phyloP scores from a whole-genome alignment of 2,888 invertebrate genomes.

The Temnothorax ravouxi region DNA sequence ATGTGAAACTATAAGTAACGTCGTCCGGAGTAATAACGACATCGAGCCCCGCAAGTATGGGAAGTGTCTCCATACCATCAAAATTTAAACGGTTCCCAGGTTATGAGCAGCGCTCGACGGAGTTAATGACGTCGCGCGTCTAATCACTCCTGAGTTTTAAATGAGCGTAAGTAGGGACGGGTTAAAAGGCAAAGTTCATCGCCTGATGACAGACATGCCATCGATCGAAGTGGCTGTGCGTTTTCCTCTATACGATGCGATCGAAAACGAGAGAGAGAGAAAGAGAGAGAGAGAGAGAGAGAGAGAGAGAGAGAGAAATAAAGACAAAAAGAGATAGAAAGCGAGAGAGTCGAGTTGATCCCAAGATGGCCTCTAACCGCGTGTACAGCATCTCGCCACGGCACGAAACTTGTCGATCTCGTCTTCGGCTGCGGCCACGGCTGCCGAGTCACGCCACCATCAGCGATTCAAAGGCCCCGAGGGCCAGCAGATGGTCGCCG shows the following conservation, averaged over 20 bases:
- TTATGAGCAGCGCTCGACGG: slow-evolving; percentile 40
- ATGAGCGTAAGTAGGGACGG: slow-evolving; percentile 34
- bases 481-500: slow-evolving; percentile 85
- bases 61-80: slow-evolving; percentile 19
- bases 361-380: slow-evolving; percentile 34
- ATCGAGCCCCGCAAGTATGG: slow-evolving; percentile 30
- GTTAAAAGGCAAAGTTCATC: slow-evolving; percentile 55
- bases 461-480: slow-evolving; percentile 84
- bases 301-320: background rate
- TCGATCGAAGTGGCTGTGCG: slow-evolving; percentile 36
- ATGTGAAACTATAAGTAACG: slow-evolving; percentile 11
- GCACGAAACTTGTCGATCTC: slow-evolving; percentile 53
- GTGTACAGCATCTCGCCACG: slow-evolving; percentile 26
- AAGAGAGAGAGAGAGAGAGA: too few species aligned
- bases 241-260: slow-evolving; percentile 13
- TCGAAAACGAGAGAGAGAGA: background rate
- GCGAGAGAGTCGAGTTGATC: background rate
- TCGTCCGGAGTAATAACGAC: slow-evolving; percentile 22
- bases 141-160: slow-evolving; percentile 53
- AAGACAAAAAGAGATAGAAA: background rate
- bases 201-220: slow-evolving; percentile 38
- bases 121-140: slow-evolving; percentile 54
- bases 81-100: slow-evolving; percentile 44
- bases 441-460: slow-evolving; percentile 86
- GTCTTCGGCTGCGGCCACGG: slow-evolving; percentile 66